Evolutionary conservation across 2,797 vertebrate species (phyloP).

Genomic region (Amniataba percoides): DNA sequence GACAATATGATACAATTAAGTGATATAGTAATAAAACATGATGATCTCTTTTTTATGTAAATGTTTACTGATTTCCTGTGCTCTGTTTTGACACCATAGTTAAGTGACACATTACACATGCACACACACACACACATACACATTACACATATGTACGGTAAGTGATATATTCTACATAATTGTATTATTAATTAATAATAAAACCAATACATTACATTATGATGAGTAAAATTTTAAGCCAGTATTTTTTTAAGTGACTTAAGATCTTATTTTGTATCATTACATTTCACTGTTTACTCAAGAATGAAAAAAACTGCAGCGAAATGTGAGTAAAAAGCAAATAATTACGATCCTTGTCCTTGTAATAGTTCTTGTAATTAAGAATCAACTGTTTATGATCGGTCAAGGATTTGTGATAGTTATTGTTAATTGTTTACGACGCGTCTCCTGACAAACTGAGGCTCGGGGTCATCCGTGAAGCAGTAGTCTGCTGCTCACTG

Average conservation of each 20-base stretch:
- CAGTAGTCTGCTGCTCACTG: conserved; percentile 22
- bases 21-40: background rate
- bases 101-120: too few relatives aligned
- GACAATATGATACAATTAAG: too few relatives aligned
- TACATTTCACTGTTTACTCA: background rate
- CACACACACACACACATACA: background rate
- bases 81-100: background rate
- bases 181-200: background rate
- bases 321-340: background rate
- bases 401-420: conserved; percentile 10
- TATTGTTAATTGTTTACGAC: conserved; percentile 3
- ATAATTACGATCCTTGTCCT: background rate
- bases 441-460: conserved; percentile 6
- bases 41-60: background rate
- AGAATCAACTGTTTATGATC: background rate
- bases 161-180: background rate
- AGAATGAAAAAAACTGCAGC: background rate
- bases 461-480: conserved; percentile 21
- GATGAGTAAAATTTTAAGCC: background rate
- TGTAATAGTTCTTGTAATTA: background rate
- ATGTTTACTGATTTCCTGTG: background rate
- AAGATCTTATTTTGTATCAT: background rate
- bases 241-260: background rate
- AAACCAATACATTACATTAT: background rate
- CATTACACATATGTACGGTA: background rate